These are phyloP conservation scores for Neocrepidodera transversa DNA, from an alignment of 2,888 invertebrate species.

Conservation along the genomic window DNA sequence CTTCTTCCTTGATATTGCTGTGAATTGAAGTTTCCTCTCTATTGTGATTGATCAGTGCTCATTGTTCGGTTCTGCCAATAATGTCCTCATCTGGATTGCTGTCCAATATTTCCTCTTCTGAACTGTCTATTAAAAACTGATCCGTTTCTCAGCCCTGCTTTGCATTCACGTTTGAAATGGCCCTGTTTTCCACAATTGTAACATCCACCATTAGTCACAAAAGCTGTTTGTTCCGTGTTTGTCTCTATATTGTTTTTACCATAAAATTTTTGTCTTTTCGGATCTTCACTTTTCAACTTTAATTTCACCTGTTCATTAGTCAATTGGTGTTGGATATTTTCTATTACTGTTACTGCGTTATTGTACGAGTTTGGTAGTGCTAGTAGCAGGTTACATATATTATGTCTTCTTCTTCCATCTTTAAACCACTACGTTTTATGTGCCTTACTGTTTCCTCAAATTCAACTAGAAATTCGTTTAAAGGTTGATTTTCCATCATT, in stretches of 20 bases:
- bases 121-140: no score
- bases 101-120: background rate
- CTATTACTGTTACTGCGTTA: constrained; percentile 31
- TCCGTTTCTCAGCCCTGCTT: no score
- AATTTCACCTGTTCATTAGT: constrained; percentile 19
- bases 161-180: no score
- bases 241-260: background rate
- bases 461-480: no score
- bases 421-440: constrained; percentile 23
- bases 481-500: no score
- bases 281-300: no score
- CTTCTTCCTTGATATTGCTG: background rate
- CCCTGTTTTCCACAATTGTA: no score
- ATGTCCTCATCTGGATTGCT: background rate
- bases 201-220: constrained; percentile 8
- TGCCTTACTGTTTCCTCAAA: constrained; percentile 28
- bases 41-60: no score
- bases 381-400: constrained; percentile 29
- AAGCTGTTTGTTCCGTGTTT: background rate
- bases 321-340: constrained; percentile 26
- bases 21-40: background rate
- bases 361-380: constrained; percentile 35
- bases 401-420: no score
- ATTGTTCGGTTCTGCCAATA: no score
- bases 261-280: no score